Percentiles rank a stretch among this genome's conserved stretches.
These are phyloP conservation scores for Barbus barbus DNA, from an alignment of 2,113 vertebrate genomes.

Conservation along the genomic window DNA sequence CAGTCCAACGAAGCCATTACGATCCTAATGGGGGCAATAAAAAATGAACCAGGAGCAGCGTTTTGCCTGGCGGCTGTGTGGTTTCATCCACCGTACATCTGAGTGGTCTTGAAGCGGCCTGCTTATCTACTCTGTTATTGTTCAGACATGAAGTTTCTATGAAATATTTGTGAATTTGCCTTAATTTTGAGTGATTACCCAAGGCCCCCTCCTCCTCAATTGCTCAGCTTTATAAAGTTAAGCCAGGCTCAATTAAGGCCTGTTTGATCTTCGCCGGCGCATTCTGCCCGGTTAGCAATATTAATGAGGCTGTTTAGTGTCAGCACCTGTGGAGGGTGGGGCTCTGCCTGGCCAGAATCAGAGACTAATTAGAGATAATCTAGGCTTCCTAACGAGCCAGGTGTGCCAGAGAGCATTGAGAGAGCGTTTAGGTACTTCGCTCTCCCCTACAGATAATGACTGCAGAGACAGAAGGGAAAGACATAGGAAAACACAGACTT, in stretches of 20 bases:
- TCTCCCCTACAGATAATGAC: conserved; percentile 34
- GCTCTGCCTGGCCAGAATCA: conserved; percentile 62
- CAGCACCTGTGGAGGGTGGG: conserved; percentile 60
- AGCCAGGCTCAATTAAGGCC: conserved; percentile 71
- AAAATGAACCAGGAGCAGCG: conserved; percentile 17
- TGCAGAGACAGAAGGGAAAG: not conserved
- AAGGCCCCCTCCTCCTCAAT: conserved; percentile 56
- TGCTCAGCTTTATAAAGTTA: conserved; percentile 68
- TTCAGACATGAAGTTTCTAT: conserved; percentile 54
- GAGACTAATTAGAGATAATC: conserved; percentile 72
- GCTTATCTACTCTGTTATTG: conserved; percentile 19
- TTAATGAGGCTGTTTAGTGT: conserved; percentile 59
- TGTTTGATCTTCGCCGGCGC: conserved; percentile 66
- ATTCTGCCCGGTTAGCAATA: conserved; percentile 38
- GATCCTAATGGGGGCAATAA: conserved; percentile 64
- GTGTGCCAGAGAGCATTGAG: conserved; percentile 62
- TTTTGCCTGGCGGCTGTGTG: not conserved
- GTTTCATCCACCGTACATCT: not conserved
- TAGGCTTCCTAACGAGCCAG: conserved; percentile 65
- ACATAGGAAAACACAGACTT: not conserved
- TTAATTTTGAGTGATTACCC: conserved; percentile 9
- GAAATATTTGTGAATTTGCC: conserved; percentile 60
- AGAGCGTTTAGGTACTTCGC: not conserved
- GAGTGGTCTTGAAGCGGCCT: not conserved
- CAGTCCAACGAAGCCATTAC: conserved; percentile 66